phyloP scores from a whole-genome alignment of 2,797 vertebrate species.

The Acanthopagrus latus region DNA sequence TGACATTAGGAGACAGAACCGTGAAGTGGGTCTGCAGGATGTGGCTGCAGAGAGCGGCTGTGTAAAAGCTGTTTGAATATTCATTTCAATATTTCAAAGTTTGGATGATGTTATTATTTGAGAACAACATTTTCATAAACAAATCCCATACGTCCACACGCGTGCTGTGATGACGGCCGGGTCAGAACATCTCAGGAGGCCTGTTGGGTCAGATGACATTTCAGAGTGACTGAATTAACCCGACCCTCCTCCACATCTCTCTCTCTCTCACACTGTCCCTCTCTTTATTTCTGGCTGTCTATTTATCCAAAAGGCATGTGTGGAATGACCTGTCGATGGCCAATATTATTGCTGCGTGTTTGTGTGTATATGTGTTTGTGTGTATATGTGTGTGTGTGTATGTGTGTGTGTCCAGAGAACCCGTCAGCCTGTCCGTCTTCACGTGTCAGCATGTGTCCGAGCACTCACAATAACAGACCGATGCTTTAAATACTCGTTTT shows the following conservation, averaged over 20 bases:
- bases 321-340: slow-evolving; percentile 60
- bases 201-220: slow-evolving; percentile 46
- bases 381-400: background rate
- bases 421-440: slow-evolving; percentile 20
- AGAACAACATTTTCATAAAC: slow-evolving; percentile 6
- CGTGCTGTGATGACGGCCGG: background rate
- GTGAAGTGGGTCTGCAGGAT: slow-evolving; percentile 34
- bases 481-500: slow-evolving; percentile 62
- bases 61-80: background rate
- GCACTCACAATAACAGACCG: slow-evolving; percentile 38
- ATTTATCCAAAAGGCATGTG: slow-evolving; percentile 57
- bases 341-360: slow-evolving; percentile 32
- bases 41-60: slow-evolving; percentile 20
- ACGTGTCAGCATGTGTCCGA: slow-evolving; percentile 53
- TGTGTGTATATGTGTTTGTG: slow-evolving; percentile 20
- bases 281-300: slow-evolving; percentile 54
- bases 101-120: background rate
- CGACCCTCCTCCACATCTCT: background rate
- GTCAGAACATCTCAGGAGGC: slow-evolving; percentile 26
- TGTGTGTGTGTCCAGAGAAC: slow-evolving; percentile 21
- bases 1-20: slow-evolving; percentile 32
- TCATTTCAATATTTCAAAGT: background rate
- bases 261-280: background rate
- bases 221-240: slow-evolving; percentile 32
- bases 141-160: background rate